These are phyloP conservation scores for Chloroceryle aenea DNA, from an alignment of 2,113 vertebrate genomes.

Conservation along the genomic window DNA sequence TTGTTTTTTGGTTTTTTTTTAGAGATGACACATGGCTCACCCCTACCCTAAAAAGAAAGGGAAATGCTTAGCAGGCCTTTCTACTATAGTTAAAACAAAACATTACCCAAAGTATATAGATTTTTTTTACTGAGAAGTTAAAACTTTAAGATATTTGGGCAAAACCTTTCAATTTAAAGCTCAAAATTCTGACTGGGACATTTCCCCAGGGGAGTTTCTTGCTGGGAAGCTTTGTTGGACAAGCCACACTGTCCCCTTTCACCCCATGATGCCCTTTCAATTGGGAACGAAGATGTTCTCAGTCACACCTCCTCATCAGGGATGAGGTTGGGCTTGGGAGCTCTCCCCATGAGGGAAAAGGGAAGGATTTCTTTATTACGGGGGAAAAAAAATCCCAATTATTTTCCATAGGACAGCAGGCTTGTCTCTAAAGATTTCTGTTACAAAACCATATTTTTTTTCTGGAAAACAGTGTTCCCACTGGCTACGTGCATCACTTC, in stretches of 20 bases:
- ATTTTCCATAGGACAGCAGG: background rate
- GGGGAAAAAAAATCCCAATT: background rate
- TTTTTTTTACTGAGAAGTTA: background rate
- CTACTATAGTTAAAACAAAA: background rate
- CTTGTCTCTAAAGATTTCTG: background rate
- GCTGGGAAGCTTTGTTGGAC: background rate
- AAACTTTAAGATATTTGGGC: background rate
- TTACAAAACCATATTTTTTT: background rate
- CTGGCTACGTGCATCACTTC: background rate
- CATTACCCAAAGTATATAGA: background rate
- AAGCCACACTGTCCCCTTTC: fast-evolving
- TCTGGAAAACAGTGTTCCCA: background rate
- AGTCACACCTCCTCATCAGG: background rate
- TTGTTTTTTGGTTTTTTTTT: background rate
- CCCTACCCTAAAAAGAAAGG: background rate
- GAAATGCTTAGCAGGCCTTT: background rate
- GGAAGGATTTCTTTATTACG: background rate
- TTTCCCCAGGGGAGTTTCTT: background rate
- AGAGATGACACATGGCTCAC: background rate
- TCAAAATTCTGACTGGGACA: background rate
- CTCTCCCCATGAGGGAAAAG: background rate
- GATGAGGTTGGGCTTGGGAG: background rate
- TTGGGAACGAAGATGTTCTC: background rate
- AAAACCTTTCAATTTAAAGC: background rate
- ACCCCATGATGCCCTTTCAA: fast-evolving